Evolutionary conservation across 2,888 invertebrate species (phyloP), one percentile per base, ranked within the genome.

Genomic region (Eupeodes luniger): DNA sequence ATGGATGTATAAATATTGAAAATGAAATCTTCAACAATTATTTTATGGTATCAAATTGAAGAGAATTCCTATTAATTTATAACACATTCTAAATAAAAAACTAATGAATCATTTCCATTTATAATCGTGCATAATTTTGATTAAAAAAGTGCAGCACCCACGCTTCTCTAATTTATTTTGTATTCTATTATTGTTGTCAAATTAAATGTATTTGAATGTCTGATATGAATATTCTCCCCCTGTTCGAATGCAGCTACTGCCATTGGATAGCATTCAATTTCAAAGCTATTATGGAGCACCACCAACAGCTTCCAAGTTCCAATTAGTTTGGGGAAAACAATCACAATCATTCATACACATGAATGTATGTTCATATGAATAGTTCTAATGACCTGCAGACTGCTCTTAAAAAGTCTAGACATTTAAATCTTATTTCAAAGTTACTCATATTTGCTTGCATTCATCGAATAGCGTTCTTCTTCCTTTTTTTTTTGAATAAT

Each of bases 101-200:
- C 34, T 36, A 7, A 59, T 59, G 34, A 34, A 59, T 59, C 4
- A 36, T 36, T 59, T 59, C 7, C 4, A 59, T 59, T 36, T 34
- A 36, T 34, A 0, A 40, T 14, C 2, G 59, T 59, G 34, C 0
- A 14, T 14, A 59, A 34, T 57, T 80, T 70, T 81, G 69, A 81
- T 85, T 81, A 55, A n/a, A 76, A 81, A 85, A 85, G 85, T 80
- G 81, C 85, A 80, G 67, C 67, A 69, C 75, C 70, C 84, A 85
- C 81, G 85, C 81, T 85, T 76, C 36, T 76, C 62, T 53, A 81
- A 81, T 85, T 81, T 80, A 72, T 51, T 70, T 76, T 7, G 7
- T 57, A 5, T 27, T 3, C 3, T 27, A 27, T 27, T 27, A 27
- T 27, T 27, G 27, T 27, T 27, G 27, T 27, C 57, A 59, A 7